Evolutionary conservation across 2,888 invertebrate genomes (phyloP).

Genomic region (Leucophenga montana): DNA sequence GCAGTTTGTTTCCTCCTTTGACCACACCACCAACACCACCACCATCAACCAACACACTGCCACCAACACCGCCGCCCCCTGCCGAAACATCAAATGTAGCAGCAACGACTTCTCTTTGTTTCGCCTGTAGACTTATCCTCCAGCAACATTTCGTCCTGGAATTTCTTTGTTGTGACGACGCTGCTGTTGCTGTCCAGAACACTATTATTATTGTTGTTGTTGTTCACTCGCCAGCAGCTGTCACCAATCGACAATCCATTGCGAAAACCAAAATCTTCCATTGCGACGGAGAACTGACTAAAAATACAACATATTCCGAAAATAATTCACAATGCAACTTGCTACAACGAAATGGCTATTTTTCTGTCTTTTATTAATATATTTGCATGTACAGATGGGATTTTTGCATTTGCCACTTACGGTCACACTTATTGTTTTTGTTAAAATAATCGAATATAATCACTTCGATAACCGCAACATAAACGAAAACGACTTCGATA

Average conservation of each 20-base stretch:
- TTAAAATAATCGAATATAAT: too few species aligned
- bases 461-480: too few species aligned
- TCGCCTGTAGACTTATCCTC: neutral
- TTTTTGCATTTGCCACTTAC: too few species aligned
- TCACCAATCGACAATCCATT: constrained; percentile 16
- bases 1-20: constrained; percentile 46
- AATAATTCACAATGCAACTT: too few species aligned
- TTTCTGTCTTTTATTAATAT: too few species aligned
- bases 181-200: constrained; percentile 13
- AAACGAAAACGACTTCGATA: too few species aligned
- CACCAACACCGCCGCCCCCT: constrained; percentile 6
- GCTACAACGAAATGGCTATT: too few species aligned
- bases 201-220: constrained; percentile 26
- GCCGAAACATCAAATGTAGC: constrained; percentile 1
- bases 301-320: too few species aligned
- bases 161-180: neutral
- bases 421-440: too few species aligned
- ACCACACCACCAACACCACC: constrained; percentile 32
- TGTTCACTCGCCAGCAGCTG: constrained; percentile 28
- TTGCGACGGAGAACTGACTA: neutral
- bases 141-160: neutral
- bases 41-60: neutral
- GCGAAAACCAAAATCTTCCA: constrained; percentile 25
- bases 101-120: constrained; percentile 13
- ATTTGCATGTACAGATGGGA: too few species aligned